These are phyloP conservation scores for Tetheella fluctuosa DNA, from an alignment of 2,888 invertebrate species.

Conservation along the genomic window DNA sequence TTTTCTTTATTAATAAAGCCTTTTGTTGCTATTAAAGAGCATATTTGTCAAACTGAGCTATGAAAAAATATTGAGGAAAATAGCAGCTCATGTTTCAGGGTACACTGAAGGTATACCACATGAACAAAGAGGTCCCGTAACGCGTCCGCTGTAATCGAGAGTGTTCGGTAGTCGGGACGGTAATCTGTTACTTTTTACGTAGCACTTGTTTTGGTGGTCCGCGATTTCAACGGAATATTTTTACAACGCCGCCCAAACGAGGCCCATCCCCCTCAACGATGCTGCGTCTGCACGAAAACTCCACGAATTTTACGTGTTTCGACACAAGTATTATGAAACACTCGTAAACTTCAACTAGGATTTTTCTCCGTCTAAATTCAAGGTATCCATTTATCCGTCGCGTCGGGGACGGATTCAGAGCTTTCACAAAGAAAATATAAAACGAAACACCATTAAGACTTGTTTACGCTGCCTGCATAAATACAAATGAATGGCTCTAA, in stretches of 20 bases:
- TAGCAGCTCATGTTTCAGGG: background rate
- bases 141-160: conserved; percentile 61
- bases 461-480: conserved; percentile 67
- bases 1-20: background rate
- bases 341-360: conserved; percentile 69
- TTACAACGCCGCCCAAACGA: conserved; percentile 58
- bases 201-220: conserved; percentile 59
- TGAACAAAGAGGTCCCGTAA: conserved; percentile 31
- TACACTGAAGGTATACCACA: background rate
- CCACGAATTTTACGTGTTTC: conserved; percentile 73
- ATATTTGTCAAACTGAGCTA: conserved; percentile 1
- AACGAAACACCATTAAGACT: conserved; percentile 57
- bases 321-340: conserved; percentile 69
- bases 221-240: conserved; percentile 64
- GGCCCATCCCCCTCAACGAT: conserved; percentile 60
- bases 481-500: conserved; percentile 70
- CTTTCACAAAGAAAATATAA: conserved; percentile 50
- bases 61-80: background rate
- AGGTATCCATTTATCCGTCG: conserved; percentile 38
- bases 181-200: conserved; percentile 69
- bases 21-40: background rate
- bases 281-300: conserved; percentile 69
- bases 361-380: conserved; percentile 50
- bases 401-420: conserved; percentile 27
- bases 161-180: conserved; percentile 40